These are phyloP conservation scores for Trisateles emortualis DNA, from an alignment of 2,888 invertebrate species.

Conservation along the genomic window DNA sequence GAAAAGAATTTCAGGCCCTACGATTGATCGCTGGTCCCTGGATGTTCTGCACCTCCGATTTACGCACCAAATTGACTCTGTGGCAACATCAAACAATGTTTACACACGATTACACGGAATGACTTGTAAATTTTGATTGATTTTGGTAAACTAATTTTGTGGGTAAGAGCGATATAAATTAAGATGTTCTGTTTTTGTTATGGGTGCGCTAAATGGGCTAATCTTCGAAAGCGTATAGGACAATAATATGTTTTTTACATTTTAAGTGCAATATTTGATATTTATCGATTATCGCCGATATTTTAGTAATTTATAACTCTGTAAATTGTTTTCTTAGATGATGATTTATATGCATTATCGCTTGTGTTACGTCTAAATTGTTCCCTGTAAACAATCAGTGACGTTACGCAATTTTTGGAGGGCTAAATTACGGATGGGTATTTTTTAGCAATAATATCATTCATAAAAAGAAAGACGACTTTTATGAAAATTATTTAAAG, in stretches of 20 bases:
- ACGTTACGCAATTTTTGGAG: no score
- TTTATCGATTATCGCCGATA: neutral
- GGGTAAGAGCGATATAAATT: slow-evolving; percentile 8
- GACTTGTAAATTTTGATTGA: slow-evolving; percentile 41
- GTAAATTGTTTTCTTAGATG: neutral
- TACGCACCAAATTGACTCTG: slow-evolving; percentile 56
- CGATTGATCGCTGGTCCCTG: slow-evolving; percentile 66
- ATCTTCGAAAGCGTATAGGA: neutral
- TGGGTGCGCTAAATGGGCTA: neutral
- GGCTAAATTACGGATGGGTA: no score
- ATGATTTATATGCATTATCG: neutral
- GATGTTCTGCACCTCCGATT: slow-evolving; percentile 50
- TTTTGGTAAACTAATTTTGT: slow-evolving; percentile 32
- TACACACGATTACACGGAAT: slow-evolving; percentile 32
- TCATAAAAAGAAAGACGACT: no score
- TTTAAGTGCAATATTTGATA: neutral
- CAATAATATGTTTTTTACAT: no score
- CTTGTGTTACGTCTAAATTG: neutral
- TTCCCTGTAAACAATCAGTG: no score
- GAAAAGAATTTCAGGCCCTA: slow-evolving; percentile 58
- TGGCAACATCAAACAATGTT: slow-evolving; percentile 49
- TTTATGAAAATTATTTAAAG: no score
- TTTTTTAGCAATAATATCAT: no score
- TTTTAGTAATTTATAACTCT: neutral
- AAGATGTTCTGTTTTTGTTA: slow-evolving; percentile 2